These are phyloP conservation scores for Thinocorus orbignyianus DNA, from an alignment of 2,113 vertebrate genomes.

Conservation along the genomic window DNA sequence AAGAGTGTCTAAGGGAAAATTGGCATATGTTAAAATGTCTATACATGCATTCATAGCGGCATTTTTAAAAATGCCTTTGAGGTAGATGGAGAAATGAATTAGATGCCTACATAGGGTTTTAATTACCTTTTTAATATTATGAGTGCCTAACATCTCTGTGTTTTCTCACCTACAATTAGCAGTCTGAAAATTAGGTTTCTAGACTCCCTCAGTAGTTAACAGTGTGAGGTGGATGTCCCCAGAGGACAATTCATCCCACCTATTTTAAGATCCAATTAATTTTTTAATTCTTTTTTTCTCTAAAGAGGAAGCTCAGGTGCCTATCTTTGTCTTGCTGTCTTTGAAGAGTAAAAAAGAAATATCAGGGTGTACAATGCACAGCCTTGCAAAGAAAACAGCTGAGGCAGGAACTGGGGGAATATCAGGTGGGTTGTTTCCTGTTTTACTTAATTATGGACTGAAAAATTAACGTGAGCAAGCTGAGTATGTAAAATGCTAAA, in stretches of 20 bases:
- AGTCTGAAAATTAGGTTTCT: neutral
- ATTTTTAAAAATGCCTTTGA: neutral
- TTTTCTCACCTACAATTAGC: neutral
- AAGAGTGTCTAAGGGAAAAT: neutral
- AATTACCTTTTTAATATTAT: neutral
- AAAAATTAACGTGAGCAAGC: neutral
- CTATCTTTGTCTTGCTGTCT: neutral
- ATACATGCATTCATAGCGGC: neutral
- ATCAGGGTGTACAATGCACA: neutral
- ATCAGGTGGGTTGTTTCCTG: fast-evolving
- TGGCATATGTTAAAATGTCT: neutral
- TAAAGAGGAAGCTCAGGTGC: neutral
- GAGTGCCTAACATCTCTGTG: neutral
- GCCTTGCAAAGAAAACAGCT: neutral
- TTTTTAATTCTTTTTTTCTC: neutral
- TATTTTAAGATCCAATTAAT: neutral
- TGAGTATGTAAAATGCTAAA: neutral
- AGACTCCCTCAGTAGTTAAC: neutral
- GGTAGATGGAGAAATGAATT: neutral
- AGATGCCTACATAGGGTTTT: neutral
- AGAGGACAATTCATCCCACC: neutral
- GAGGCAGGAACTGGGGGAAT: neutral
- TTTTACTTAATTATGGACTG: neutral
- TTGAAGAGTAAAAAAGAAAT: neutral
- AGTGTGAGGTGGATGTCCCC: neutral